These are phyloP conservation scores for Chlorops oryzae DNA, from an alignment of 1,140 invertebrate species.

Conservation along the genomic window DNA sequence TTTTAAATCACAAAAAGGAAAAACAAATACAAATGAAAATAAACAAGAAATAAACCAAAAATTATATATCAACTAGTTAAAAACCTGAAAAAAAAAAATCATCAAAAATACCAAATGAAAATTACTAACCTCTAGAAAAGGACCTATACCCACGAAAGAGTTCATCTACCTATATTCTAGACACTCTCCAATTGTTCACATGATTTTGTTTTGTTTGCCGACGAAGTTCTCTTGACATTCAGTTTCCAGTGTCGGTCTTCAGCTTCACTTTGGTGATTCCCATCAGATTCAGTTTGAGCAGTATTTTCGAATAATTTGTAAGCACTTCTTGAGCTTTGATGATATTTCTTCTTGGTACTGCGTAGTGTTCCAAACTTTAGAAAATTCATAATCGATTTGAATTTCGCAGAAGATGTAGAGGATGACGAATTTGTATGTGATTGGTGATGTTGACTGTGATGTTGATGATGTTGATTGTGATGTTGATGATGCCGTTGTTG, in stretches of 20 bases:
- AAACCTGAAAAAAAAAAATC: too few relatives aligned
- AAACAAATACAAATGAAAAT: too few relatives aligned
- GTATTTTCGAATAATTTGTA: conserved; percentile 34
- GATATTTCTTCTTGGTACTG: conserved; percentile 33
- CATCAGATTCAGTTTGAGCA: conserved; percentile 1
- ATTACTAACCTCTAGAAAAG: too few relatives aligned
- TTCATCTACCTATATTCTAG: too few relatives aligned
- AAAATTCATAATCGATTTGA: conserved; percentile 26
- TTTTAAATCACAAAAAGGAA: too few relatives aligned
- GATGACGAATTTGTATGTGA: conserved; percentile 9
- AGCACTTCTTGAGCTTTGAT: conserved; percentile 14
- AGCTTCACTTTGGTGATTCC: not conserved
- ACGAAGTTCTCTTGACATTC: too few relatives aligned
- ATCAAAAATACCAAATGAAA: too few relatives aligned
- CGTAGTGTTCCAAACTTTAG: conserved; percentile 20
- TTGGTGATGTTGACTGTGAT: not conserved
- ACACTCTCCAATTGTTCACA: conserved; percentile 42
- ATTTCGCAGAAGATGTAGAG: conserved; percentile 25
- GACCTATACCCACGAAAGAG: too few relatives aligned
- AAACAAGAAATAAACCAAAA: too few relatives aligned
- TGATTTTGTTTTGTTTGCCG: conserved; percentile 27
- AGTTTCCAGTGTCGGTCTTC: too few relatives aligned
- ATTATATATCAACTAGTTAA: too few relatives aligned
- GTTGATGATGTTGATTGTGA: conserved; percentile 14
- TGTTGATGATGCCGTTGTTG: conserved; percentile 10